These are phyloP conservation scores for Oophaga pumilio DNA, from an alignment of 2,113 vertebrate genomes.

Conservation along the genomic window DNA sequence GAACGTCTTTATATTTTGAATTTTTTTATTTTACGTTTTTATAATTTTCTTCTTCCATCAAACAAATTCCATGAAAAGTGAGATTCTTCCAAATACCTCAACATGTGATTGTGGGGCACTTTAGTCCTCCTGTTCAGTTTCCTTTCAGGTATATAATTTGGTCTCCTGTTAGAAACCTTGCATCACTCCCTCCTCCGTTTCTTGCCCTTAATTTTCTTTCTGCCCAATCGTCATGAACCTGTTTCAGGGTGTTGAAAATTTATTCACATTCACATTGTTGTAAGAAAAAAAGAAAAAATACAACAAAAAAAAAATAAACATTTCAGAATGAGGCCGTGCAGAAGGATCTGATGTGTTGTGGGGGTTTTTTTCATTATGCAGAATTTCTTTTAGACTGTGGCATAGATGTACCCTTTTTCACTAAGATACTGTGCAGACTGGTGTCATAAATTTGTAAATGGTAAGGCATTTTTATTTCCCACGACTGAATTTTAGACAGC, in stretches of 20 bases:
- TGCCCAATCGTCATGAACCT: not conserved
- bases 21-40: not conserved
- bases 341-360: not conserved
- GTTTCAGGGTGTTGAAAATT: constrained; percentile 55
- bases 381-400: not conserved
- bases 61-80: constrained; percentile 22
- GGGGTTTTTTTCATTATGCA: not conserved
- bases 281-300: constrained; percentile 38
- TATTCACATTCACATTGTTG: constrained; percentile 53
- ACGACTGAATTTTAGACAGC: too few species aligned
- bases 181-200: not conserved
- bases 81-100: constrained; percentile 52
- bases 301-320: constrained; percentile 51
- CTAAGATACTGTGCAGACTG: not conserved
- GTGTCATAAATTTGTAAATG: not conserved
- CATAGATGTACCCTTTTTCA: not conserved
- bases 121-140: not conserved
- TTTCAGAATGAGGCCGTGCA: constrained; percentile 51
- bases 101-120: constrained; percentile 44
- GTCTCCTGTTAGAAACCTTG: not conserved
- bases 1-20: constrained; percentile 16
- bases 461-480: not conserved
- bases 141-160: not conserved
- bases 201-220: not conserved
- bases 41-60: not conserved